A percentile compares a stretch with the other conserved stretches of the same genome.
These are phyloP conservation scores for roundworm (Caenorhabditis elegans) DNA, from an alignment of 1,140 invertebrate species.

Conservation along the genomic window WBcel235 BX284605.5:20032501-20033000, in stretches of 20 bases:
- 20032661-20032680: background rate
- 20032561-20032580: too few species aligned
- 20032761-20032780: too few species aligned
- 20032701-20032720: background rate
- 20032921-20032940: constrained; percentile 68
- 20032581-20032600: too few species aligned
- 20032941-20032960: constrained; percentile 67
- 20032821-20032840: too few species aligned
- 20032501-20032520: too few species aligned
- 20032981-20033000: too few species aligned
- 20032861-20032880: constrained; percentile 68
- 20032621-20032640: too few species aligned
- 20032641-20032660: background rate
- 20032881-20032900: constrained; percentile 69
- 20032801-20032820: background rate
- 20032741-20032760: background rate
- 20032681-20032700: background rate
- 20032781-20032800: too few species aligned
- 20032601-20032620: too few species aligned
- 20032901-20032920: constrained; percentile 68
- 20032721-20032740: background rate
- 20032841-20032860: background rate
- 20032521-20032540: too few species aligned
- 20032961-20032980: constrained; percentile 29
- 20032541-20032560: too few species aligned